These are phyloP conservation scores for Pseudococcus viburni DNA, from an alignment of 2,888 invertebrate species.

Conservation along the genomic window DNA sequence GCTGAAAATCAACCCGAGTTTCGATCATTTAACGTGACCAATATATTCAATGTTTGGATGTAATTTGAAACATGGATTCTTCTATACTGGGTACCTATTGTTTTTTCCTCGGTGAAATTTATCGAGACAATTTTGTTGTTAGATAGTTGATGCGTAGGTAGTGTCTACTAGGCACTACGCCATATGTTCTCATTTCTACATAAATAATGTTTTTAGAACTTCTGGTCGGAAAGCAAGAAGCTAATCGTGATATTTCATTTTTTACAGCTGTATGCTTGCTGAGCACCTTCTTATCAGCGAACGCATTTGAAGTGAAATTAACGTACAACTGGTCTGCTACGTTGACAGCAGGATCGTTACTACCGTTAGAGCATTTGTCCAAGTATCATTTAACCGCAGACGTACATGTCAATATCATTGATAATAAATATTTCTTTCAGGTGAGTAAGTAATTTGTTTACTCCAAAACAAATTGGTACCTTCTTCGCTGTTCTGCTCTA, in stretches of 20 bases:
- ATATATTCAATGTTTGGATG: neutral
- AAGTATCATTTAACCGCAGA: constrained; percentile 65
- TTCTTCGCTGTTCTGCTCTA: no score
- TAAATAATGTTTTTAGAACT: no score
- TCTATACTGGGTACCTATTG: neutral
- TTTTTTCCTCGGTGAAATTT: neutral
- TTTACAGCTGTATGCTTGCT: constrained; percentile 11
- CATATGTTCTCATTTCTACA: no score
- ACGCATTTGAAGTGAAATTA: constrained; percentile 33
- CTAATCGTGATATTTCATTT: neutral
- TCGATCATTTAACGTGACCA: neutral
- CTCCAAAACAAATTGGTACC: no score
- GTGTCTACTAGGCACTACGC: no score
- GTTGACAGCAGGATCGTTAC: constrained; percentile 68
- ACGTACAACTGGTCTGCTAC: constrained; percentile 68
- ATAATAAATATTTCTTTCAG: constrained; percentile 62
- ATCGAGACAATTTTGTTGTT: no score
- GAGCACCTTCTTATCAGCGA: neutral
- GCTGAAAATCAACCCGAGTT: neutral
- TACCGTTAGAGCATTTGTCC: constrained; percentile 68
- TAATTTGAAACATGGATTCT: neutral
- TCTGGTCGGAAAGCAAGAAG: no score
- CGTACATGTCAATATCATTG: neutral
- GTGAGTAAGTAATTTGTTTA: constrained; percentile 46
- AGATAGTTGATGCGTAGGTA: no score